Conservation (phyloP, 2,888 invertebrate species). For the Orthonevra nobilis region DNA sequence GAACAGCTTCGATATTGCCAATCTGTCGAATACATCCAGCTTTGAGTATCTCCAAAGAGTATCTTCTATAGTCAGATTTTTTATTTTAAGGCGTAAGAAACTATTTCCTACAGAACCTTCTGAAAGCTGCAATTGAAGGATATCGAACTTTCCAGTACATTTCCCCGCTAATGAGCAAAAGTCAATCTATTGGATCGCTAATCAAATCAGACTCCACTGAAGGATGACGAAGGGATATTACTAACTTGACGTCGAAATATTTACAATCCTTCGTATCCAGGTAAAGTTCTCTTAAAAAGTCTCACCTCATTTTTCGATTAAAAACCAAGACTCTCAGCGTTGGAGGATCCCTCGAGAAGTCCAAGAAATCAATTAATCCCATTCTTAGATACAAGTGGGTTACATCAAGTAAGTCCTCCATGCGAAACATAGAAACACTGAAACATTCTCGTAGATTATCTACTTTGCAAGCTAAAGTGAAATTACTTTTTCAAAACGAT, state of each 20-base stretch:
- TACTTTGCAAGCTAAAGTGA: constrained; percentile 65
- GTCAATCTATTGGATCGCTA: constrained; percentile 5
- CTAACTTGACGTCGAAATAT: too few species aligned
- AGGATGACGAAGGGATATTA: too few species aligned
- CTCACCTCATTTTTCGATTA: constrained; percentile 1
- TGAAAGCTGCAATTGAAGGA: too few species aligned
- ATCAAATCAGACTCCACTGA: constrained; percentile 25
- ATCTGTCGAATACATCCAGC: too few species aligned
- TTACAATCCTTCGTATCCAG: background rate
- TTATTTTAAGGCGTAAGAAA: too few species aligned
- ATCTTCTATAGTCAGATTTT: too few species aligned
- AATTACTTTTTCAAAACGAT: constrained; percentile 46
- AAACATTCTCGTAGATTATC: constrained; percentile 61
- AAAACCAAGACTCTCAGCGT: background rate
- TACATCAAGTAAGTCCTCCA: too few species aligned
- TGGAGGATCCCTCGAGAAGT: constrained; percentile 1
- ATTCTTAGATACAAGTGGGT: too few species aligned
- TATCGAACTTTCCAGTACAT: constrained; percentile 18
- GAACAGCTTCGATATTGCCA: too few species aligned
- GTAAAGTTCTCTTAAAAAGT: background rate
- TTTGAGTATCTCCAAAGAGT: too few species aligned
- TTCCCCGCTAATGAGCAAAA: constrained; percentile 1
- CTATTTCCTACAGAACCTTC: too few species aligned
- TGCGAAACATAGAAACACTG: constrained; percentile 56
- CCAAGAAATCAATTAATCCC: constrained; percentile 56